These are phyloP conservation scores for Drosophila orosa DNA, from an alignment of 1,140 invertebrate species.

Conservation along the genomic window DNA sequence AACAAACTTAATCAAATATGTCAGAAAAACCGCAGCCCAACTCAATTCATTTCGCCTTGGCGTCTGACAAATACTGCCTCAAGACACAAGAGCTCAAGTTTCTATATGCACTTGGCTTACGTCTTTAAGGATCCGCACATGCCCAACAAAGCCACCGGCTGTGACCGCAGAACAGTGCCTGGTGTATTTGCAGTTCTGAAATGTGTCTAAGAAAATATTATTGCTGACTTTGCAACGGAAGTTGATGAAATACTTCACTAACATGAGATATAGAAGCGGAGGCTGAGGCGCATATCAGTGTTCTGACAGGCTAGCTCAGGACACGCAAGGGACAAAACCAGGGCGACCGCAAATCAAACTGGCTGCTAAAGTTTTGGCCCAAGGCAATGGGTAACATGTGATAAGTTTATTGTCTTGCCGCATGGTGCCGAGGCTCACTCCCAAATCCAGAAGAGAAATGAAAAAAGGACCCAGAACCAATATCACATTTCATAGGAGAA, in stretches of 20 bases:
- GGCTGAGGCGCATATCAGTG: constrained; percentile 71
- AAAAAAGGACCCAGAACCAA: constrained; percentile 56
- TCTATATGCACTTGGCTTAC: constrained; percentile 50
- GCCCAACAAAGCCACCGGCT: constrained; percentile 33
- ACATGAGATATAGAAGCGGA: constrained; percentile 18
- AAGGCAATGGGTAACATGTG: constrained; percentile 67
- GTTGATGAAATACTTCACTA: constrained; percentile 63
- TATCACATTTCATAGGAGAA: constrained; percentile 73
- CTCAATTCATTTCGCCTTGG: constrained; percentile 37
- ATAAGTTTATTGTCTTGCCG: constrained; percentile 82
- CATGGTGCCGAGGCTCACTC: constrained; percentile 42
- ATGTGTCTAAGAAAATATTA: constrained; percentile 78
- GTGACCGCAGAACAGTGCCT: constrained; percentile 54
- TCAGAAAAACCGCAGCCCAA: constrained; percentile 67
- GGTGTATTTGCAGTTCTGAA: constrained; percentile 31
- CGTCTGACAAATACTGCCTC: constrained; percentile 68
- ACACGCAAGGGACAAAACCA: constrained; percentile 29
- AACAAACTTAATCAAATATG: constrained; percentile 72
- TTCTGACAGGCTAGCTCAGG: constrained; percentile 55
- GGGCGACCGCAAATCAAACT: constrained; percentile 76
- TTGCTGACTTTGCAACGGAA: constrained; percentile 68
- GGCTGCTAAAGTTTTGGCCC: constrained; percentile 70
- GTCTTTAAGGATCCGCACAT: constrained; percentile 44
- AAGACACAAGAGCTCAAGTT: constrained; percentile 41
- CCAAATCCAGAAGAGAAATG: constrained; percentile 3